Percentiles rank a stretch among this genome's conserved stretches.
These are phyloP conservation scores for cat (Felis catus) DNA, from an alignment of 2,113 vertebrate species.

Conservation along the genomic window DNA sequence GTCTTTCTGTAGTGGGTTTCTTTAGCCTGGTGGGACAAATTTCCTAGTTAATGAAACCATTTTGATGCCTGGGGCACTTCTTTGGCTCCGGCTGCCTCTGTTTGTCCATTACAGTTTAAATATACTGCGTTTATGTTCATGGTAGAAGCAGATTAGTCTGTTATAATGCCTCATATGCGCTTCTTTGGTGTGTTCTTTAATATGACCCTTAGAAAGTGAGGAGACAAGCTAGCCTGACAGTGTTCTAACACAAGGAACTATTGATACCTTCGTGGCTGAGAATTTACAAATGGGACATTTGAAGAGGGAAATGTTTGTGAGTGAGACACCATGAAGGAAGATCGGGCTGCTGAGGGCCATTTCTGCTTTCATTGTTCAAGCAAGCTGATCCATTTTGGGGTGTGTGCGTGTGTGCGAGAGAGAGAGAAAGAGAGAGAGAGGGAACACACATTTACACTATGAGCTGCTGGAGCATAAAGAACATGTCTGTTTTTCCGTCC, in stretches of 20 bases:
- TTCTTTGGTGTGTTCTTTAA: conserved; percentile 24
- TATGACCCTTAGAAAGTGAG: not conserved
- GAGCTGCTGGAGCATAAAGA: not conserved
- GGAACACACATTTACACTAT: not conserved
- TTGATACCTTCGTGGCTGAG: not conserved
- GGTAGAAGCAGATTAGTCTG: not conserved
- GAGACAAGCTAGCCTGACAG: not conserved
- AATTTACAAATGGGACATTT: not conserved
- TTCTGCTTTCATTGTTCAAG: not conserved
- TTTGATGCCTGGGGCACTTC: not conserved
- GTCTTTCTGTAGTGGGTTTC: conserved; percentile 12
- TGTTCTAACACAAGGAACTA: not conserved
- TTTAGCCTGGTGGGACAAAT: conserved; percentile 37
- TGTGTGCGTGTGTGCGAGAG: not conserved
- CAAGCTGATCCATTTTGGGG: not conserved
- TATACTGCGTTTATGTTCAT: conserved; percentile 24
- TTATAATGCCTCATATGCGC: not conserved
- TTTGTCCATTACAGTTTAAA: conserved; percentile 45
- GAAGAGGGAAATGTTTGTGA: not conserved
- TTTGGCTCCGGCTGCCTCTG: not conserved
- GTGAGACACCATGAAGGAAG: not conserved
- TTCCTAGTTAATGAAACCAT: conserved; percentile 39
- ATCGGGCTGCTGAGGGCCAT: not conserved
- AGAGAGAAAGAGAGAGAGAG: too few relatives aligned
- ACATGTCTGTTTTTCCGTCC: not conserved